Evolutionary conservation across 2,888 invertebrate species (phyloP).

Genomic region (Carpatolechia fugitivella): DNA sequence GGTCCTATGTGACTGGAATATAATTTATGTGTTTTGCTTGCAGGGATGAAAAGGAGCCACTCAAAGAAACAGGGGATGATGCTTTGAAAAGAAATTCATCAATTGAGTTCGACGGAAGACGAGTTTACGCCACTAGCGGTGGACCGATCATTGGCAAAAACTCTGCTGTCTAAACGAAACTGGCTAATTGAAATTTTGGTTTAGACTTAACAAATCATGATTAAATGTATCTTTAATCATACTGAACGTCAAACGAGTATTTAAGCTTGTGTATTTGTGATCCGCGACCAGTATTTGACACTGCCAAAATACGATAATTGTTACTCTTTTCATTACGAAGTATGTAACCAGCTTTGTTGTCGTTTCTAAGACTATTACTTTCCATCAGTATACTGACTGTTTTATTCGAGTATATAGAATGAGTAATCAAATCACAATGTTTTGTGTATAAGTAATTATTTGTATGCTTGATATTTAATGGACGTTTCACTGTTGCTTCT

Average conservation of each 20-base stretch:
- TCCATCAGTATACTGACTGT: constrained; percentile 10
- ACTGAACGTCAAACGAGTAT: constrained; percentile 27
- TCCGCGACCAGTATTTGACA: constrained; percentile 69
- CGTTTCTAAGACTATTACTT: constrained; percentile 15
- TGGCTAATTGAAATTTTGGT: constrained; percentile 11
- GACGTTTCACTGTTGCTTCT: constrained; percentile 41
- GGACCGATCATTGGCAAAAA: constrained; percentile 93
- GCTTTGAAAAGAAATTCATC: constrained; percentile 87
- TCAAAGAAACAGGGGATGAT: constrained; percentile 83
- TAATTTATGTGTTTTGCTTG: constrained; percentile 27
- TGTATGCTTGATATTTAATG: constrained; percentile 11
- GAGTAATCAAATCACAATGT: constrained; percentile 40
- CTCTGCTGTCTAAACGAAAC: constrained; percentile 84
- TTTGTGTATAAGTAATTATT: constrained; percentile 13
- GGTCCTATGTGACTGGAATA: neutral
- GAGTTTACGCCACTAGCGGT: constrained; percentile 90
- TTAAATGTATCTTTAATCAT: constrained; percentile 7
- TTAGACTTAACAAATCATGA: constrained; percentile 14
- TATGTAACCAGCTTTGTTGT: constrained; percentile 54
- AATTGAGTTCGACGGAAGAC: constrained; percentile 89
- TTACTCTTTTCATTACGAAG: constrained; percentile 39
- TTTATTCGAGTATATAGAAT: constrained; percentile 1
- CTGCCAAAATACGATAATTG: constrained; percentile 64
- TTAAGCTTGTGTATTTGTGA: constrained; percentile 68
- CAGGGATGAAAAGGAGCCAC: constrained; percentile 90